Base-by-base conservation (phyloP, 2,113 vertebrate genomes). In the Ailurus styani region DNA sequence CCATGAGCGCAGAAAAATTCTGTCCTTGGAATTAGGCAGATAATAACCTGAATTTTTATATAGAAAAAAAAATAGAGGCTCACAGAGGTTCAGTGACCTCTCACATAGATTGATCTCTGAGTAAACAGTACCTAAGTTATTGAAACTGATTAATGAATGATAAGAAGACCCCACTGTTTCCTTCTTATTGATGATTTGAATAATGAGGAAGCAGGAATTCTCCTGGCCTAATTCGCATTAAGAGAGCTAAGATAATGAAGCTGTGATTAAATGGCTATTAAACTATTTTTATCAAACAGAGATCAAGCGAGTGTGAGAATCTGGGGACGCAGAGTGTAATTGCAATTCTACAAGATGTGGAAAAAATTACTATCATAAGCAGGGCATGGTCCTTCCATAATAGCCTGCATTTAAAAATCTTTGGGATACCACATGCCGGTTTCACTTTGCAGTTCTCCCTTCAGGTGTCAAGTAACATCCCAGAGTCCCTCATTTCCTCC, bases 221-320 rank as follows among this genome's bases (percentile, higher is more conserved):
- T 98, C 62, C 68, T 97, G 96, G 96, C 96, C 96, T 96, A 97
- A 97, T 96, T 98, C 97, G 0, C 93, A 97, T 97, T 98, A 98
- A 97, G 97, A 98, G 97, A 97, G 96, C 97, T 96, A 96, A 97
- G 97, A 98, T 98, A 98, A 98, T 98, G 98, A 98, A 98, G 97
- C 97, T 94, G 98, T 98, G 98, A 97, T 98, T 98, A 98, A 98
- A 98, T 98, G 97, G 96, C 97, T 97, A 98, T 98, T 17, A 6
- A 52, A 97, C 85, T 97, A 92, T 98, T 97, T 97, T 97, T 97
- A 96, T 97, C 98, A 96, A 98, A 98, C 81, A 96, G 96, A 97
- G 95, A 97, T 98, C 86, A 98, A 98, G 94, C 57, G 29, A 91
- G 75, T 96, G 93, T 25, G 45, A 50, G 96, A 94, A 98, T 96